Percentiles rank a stretch among this genome's conserved stretches.
Conservation (phyloP, 2,797 vertebrate genomes). For the Podarcis siculus region DNA sequence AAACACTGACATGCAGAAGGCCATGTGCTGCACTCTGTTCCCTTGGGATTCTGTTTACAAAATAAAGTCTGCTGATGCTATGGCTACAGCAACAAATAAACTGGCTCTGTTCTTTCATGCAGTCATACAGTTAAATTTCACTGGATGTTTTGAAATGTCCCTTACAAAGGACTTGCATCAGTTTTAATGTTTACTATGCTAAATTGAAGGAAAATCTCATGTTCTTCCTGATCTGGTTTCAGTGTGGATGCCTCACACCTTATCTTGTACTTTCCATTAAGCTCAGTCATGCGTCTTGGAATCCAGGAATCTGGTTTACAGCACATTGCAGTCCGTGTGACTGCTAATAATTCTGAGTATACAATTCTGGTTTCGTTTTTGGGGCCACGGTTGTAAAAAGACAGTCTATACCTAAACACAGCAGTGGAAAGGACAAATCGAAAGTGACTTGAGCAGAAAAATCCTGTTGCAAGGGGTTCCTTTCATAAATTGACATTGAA, state of each 20-base stretch:
- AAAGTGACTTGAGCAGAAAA: not conserved
- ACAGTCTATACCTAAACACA: not conserved
- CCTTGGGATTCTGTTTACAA: conserved; percentile 4
- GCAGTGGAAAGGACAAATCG: not conserved
- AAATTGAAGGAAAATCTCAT: not conserved
- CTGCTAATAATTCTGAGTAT: not conserved
- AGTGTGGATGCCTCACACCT: not conserved
- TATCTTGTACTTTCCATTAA: not conserved
- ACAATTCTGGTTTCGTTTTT: not conserved
- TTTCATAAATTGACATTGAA: not conserved
- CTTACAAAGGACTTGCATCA: not conserved
- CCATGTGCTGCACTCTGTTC: not conserved
- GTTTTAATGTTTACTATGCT: not conserved
- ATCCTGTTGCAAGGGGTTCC: not conserved
- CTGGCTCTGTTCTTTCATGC: not conserved
- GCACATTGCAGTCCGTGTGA: not conserved
- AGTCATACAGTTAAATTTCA: not conserved
- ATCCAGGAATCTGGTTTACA: not conserved
- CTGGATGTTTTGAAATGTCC: not conserved
- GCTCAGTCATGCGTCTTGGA: not conserved
- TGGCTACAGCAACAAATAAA: not conserved
- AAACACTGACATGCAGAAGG: conserved; percentile 7
- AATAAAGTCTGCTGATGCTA: not conserved
- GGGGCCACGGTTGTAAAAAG: not conserved
- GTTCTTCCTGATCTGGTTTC: not conserved